Base-by-base conservation (phyloP, 2,888 invertebrate genomes). In the Apotomis turbidana region DNA sequence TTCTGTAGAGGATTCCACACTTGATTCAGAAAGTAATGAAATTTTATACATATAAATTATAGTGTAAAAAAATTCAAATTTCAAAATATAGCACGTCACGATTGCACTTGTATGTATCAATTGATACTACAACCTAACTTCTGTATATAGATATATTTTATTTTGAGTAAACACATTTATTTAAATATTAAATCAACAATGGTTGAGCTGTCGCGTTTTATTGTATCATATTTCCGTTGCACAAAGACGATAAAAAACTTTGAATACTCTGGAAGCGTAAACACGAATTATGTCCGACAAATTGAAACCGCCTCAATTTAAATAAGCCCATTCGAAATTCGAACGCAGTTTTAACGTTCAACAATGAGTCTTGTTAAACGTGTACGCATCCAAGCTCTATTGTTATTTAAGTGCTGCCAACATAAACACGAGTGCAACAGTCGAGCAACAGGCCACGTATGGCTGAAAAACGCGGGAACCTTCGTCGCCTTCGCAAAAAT, bases 361-460 rank as follows among this genome's bases (percentile, higher is more conserved):
- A 67, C 38, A 58, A 49, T 49, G 9, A 58, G n/a, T 49, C 15
- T 62, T 38, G 70, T 58, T 64, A 68, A 38, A 49, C 27, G 38
- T 38, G 5, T 13, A 63, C 52, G 51, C 13, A 44, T 57, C 51
- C 67, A 71, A 71, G 67, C 57, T 8, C 49, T 54, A 15, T 60
- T 66, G 54, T 60, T 3, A 38, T 36, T 67, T 57, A 54, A 71
- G 71, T 71, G 68, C 68, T 67, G 13, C 44, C 44, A 36, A 61
- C 57, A 71, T 71, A 71, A 71, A 71, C 71, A 71, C 54, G 51
- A 36, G 44, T 52, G 71, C 66, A 71, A 54, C 71, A 70, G 71
- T 36, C 57, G 67, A 61, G 71, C 71, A 71, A 71, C 71, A 71
- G 71, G 71, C 64, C 60, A 51, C 51, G 41, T 41, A 9, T 49